Conservation (phyloP, 1,140 invertebrate species). For the Araneus ventricosus region DNA sequence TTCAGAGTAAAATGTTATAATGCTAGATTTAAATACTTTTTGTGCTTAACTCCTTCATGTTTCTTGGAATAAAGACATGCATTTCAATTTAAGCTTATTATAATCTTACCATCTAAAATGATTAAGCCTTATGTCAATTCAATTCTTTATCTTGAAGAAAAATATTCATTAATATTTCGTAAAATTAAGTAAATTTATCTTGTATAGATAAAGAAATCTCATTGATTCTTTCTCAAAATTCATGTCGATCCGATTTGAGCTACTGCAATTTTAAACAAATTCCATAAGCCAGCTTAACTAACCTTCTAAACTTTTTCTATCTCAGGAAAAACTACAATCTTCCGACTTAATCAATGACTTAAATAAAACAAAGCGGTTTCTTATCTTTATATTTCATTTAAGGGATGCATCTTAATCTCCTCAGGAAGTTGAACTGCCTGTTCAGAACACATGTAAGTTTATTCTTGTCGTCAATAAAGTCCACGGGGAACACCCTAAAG, state of each 20-base stretch:
- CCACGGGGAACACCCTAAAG: constrained; percentile 22
- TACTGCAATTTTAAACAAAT: constrained; percentile 30
- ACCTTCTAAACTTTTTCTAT: not conserved
- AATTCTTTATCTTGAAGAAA: no score
- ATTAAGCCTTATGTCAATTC: no score
- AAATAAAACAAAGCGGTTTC: constrained; percentile 20
- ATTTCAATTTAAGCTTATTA: no score
- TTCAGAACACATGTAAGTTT: constrained; percentile 42
- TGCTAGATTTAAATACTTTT: no score
- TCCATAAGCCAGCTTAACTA: not conserved
- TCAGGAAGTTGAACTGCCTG: not conserved
- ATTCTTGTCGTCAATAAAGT: not conserved
- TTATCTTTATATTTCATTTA: constrained; percentile 48
- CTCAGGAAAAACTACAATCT: not conserved
- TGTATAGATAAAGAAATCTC: not conserved
- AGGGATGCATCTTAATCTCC: constrained; percentile 36
- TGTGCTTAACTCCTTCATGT: no score
- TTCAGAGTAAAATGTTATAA: no score
- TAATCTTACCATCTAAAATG: no score
- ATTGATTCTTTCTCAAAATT: not conserved
- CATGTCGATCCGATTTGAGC: not conserved
- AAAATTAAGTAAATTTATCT: no score
- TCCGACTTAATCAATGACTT: constrained; percentile 32
- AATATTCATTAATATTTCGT: no score
- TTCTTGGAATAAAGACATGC: no score